Base-by-base conservation (phyloP, 1,140 invertebrate genomes). In the Physella acuta region DNA sequence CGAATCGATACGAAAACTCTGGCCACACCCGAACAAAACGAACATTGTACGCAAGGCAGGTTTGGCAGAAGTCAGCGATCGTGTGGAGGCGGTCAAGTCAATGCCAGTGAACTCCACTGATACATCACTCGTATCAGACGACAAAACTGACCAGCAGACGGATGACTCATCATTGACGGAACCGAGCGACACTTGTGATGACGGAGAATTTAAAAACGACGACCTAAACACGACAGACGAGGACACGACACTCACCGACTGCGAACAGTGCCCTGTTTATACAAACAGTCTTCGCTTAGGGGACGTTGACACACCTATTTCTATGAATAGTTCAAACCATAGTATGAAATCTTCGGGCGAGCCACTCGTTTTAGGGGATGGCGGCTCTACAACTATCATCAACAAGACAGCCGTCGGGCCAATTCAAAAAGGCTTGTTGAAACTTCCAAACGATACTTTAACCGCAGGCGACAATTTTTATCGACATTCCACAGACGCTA, bases 1-100 rank as follows among this genome's bases (percentile, higher is more conserved):
- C 4, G 64, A 66, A 56, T 66, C 64, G 17, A 66, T 66, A 37
- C 64, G 64, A 14, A 66, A 66, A 14, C 52, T 66, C 1, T 66
- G 64, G 64, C 64, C 64, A 26, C 53, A 56, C 30, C 31, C 26
- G 0, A 30, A 34, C 33, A 66, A 28, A 66, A 56, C 14, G 24
- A 39, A 39, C n/a, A 36, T 66, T 37, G 30, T 53, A 26, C 31
- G 64, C 8, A 66, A 34, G 20, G 34, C 28, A 31, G 33, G 34
- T 37, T 64, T 52, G 17, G 28, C 28, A 11, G 62, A 53, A 4
- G 3, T 49, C n/a, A 53, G 26, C 28, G 44, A 64, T 28, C 28
- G 52, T 33, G 62, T 37, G 26, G 56, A 58, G 11, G 56, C 11
- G 56, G 14, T 4, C n/a, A 2, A 31, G 8, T 44, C 59, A 20